phyloP scores from a whole-genome alignment of 2,797 vertebrate genomes.

The Prionace glauca region DNA sequence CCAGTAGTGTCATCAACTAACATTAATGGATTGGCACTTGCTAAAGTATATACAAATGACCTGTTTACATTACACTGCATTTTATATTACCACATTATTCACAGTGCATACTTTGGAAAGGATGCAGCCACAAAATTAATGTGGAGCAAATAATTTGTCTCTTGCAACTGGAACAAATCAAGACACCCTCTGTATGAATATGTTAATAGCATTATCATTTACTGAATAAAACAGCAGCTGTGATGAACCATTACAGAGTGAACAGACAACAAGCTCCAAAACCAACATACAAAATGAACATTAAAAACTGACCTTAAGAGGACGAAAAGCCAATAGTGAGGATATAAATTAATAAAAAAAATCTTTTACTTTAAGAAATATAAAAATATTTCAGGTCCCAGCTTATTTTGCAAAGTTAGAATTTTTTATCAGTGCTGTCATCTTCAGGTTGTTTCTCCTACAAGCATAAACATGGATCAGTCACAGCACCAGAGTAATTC shows the following conservation, averaged over 20 bases:
- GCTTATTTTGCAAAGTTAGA: neutral
- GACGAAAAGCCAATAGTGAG: neutral
- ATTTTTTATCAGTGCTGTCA: neutral
- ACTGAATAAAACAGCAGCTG: neutral
- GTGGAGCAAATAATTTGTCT: neutral
- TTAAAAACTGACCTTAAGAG: neutral
- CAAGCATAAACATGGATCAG: neutral
- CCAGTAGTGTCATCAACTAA: neutral
- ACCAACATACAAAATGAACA: neutral
- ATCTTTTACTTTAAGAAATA: neutral
- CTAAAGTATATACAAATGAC: neutral
- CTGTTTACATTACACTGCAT: neutral
- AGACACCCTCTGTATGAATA: neutral
- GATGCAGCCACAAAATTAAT: neutral
- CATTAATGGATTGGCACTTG: neutral
- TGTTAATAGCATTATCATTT: neutral
- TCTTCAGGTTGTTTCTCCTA: neutral
- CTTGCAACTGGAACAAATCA: neutral
- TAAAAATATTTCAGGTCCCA: neutral
- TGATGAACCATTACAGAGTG: neutral
- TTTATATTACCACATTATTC: neutral
- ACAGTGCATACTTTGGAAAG: neutral
- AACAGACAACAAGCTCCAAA: neutral
- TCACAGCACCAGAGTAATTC: neutral
- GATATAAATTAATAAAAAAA: neutral